These are phyloP conservation scores for Octonoba sinensis DNA, from an alignment of 2,888 invertebrate species.

Conservation along the genomic window DNA sequence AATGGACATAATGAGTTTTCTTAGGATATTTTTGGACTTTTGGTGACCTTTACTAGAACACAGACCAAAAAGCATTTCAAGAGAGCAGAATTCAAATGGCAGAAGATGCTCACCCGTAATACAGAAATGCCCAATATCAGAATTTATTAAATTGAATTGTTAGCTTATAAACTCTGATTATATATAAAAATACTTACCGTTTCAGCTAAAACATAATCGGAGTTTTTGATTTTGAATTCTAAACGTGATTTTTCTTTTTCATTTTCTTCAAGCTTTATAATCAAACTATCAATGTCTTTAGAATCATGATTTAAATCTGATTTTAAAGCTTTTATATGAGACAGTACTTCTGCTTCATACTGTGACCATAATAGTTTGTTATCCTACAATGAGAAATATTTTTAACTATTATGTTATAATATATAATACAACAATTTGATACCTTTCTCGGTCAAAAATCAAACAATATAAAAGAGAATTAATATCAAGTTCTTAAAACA, in stretches of 20 bases:
- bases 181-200: slow-evolving; percentile 27
- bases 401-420: neutral
- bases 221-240: slow-evolving; percentile 35
- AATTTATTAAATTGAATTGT: too few relatives aligned
- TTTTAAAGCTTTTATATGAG: slow-evolving; percentile 36
- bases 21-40: too few relatives aligned
- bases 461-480: neutral
- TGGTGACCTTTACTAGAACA: too few relatives aligned
- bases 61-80: too few relatives aligned
- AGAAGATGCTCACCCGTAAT: too few relatives aligned
- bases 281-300: slow-evolving; percentile 53
- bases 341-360: slow-evolving; percentile 51
- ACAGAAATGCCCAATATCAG: too few relatives aligned
- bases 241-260: slow-evolving; percentile 40
- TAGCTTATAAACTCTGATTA: too few relatives aligned
- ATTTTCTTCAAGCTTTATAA: slow-evolving; percentile 38
- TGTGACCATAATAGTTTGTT: slow-evolving; percentile 20
- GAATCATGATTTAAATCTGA: slow-evolving; percentile 19
- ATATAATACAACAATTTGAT: neutral
- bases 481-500: too few relatives aligned
- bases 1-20: too few relatives aligned
- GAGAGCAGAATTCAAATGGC: too few relatives aligned
- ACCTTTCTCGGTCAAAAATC: too few relatives aligned
- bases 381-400: slow-evolving; percentile 6
- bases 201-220: slow-evolving; percentile 48